A percentile compares a stretch with the other conserved stretches of the same genome.
These are phyloP conservation scores for Megamerina dolium DNA, from an alignment of 2,888 invertebrate genomes.

Conservation along the genomic window DNA sequence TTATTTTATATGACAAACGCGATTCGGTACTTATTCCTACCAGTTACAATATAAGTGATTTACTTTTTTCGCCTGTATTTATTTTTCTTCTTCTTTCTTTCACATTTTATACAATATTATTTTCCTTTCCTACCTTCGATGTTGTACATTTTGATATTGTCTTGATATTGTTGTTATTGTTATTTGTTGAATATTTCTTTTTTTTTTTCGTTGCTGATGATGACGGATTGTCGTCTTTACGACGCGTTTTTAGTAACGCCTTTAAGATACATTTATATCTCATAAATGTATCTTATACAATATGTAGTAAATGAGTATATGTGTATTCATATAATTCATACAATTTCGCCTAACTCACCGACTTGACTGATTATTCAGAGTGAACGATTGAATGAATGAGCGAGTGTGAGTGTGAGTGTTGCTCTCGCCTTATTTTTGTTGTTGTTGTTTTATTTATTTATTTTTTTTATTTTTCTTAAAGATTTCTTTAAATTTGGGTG, in stretches of 20 bases:
- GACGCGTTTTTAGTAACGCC: constrained; percentile 9
- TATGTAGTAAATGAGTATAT: too few relatives aligned
- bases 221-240: constrained; percentile 18
- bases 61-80: too few relatives aligned
- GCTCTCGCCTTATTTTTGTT: background rate
- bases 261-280: constrained; percentile 7
- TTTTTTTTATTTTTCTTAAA: background rate
- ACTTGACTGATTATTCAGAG: too few relatives aligned
- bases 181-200: constrained; percentile 4
- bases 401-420: too few relatives aligned
- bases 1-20: too few relatives aligned
- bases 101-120: too few relatives aligned
- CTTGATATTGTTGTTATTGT: constrained; percentile 4
- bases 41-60: too few relatives aligned
- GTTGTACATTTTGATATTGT: background rate
- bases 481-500: background rate
- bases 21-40: too few relatives aligned
- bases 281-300: constrained; percentile 10
- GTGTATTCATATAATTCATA: too few relatives aligned
- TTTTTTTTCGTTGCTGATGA: constrained; percentile 8
- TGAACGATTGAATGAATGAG: too few relatives aligned
- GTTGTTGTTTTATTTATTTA: background rate
- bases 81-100: too few relatives aligned
- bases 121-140: too few relatives aligned
- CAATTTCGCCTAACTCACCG: background rate